Conservation (phyloP, 1,140 invertebrate genomes). For the Heliconius hermathena region DNA sequence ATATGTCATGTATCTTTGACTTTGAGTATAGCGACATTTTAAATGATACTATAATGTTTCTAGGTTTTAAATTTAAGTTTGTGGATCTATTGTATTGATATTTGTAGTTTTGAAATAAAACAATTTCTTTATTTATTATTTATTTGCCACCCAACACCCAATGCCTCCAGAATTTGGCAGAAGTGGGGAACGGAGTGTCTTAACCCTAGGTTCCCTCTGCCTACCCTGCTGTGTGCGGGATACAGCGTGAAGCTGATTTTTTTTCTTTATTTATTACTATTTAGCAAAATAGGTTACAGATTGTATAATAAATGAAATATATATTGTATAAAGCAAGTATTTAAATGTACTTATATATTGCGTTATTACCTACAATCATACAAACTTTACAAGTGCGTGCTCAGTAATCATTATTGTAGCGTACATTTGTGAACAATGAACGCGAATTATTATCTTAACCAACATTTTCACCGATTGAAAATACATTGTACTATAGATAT, state of each 20-base stretch:
- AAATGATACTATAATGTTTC: background rate
- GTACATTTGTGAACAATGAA: background rate
- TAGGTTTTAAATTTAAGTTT: background rate
- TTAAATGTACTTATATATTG: background rate
- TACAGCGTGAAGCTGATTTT: too few species aligned
- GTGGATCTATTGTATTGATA: background rate
- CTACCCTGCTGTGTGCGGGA: too few species aligned
- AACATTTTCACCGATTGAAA: conserved; percentile 21
- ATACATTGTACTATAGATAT: conserved; percentile 12
- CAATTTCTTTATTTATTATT: background rate
- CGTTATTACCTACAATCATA: background rate
- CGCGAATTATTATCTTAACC: background rate
- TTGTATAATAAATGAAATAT: too few species aligned
- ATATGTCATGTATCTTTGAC: background rate
- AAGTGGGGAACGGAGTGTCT: too few species aligned
- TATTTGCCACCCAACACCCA: too few species aligned
- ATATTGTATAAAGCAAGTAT: too few species aligned
- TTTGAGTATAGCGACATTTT: background rate
- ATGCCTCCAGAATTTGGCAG: too few species aligned
- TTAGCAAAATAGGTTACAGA: too few species aligned
- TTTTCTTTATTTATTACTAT: background rate
- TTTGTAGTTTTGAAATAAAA: background rate
- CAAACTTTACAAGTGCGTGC: background rate
- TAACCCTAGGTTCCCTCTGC: too few species aligned
- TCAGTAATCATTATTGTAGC: background rate